Percentiles rank a stretch among this genome's conserved stretches.
Conservation (phyloP, 30 jellyfish, hydroid and myxozoan species). For the Aurelia aurita region DNA sequence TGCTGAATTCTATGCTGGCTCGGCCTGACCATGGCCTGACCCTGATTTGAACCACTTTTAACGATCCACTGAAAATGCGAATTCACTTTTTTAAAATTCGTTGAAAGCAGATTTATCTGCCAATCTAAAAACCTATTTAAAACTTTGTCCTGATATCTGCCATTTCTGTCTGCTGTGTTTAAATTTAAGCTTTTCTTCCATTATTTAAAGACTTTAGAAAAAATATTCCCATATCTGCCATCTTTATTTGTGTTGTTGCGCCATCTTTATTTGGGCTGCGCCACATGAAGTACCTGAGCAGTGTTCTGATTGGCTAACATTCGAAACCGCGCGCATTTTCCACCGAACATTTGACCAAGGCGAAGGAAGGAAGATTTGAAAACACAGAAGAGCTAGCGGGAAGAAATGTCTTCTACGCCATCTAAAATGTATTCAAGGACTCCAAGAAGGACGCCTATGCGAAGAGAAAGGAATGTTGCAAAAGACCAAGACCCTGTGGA, state of each 20-base stretch:
- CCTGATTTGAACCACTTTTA: too few relatives aligned
- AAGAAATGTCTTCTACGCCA: constrained; percentile 38
- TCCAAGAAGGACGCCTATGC: constrained; percentile 74
- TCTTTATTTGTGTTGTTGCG: neutral
- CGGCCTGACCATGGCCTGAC: too few relatives aligned
- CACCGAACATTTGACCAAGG: constrained; percentile 30
- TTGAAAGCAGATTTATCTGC: too few relatives aligned
- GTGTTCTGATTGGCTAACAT: constrained; percentile 48
- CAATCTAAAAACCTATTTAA: too few relatives aligned
- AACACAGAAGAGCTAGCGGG: neutral
- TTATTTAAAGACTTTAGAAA: too few relatives aligned
- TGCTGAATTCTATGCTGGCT: too few relatives aligned
- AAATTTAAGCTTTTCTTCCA: too few relatives aligned
- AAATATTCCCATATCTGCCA: too few relatives aligned
- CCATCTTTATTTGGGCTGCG: constrained; percentile 45
- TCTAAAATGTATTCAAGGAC: constrained; percentile 27
- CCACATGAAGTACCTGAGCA: constrained; percentile 21
- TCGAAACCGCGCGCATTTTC: constrained; percentile 59
- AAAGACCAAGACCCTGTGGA: constrained; percentile 83
- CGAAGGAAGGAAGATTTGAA: neutral
- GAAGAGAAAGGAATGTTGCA: constrained; percentile 59
- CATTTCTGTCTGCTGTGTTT: too few relatives aligned
- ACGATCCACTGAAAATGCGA: too few relatives aligned
- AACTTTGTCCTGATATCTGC: too few relatives aligned
- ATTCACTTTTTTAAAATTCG: too few relatives aligned